phyloP scores from a whole-genome alignment of 2,113 vertebrate genomes.

The Myrmophylax atrothorax region DNA sequence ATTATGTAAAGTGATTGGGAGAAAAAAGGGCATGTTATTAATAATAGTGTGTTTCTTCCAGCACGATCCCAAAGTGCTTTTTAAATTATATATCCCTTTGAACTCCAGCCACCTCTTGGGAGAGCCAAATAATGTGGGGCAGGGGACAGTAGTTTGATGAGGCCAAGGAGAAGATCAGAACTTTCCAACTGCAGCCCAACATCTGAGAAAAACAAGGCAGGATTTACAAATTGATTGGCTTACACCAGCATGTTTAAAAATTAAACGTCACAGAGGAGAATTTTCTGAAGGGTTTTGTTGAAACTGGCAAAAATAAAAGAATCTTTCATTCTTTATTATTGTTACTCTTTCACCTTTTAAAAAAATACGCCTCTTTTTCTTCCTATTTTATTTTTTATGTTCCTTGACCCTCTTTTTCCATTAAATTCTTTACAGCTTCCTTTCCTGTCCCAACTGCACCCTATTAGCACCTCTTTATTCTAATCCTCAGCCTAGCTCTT shows the following conservation, averaged over 20 bases:
- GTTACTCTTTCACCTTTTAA: conserved; percentile 71
- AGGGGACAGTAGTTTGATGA: conserved; percentile 37
- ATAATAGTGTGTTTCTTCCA: conserved; percentile 35
- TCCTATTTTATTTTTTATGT: conserved; percentile 65
- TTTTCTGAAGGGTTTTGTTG: conserved; percentile 55
- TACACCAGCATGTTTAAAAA: conserved; percentile 43
- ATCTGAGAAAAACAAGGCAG: conserved; percentile 32
- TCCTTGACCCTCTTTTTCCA: conserved; percentile 68
- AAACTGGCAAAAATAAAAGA: conserved; percentile 60
- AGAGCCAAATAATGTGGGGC: conserved; percentile 37
- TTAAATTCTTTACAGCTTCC: conserved; percentile 64
- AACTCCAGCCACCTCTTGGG: conserved; percentile 54
- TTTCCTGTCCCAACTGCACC: conserved; percentile 67
- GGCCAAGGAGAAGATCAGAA: conserved; percentile 21
- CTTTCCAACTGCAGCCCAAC: conserved; percentile 23
- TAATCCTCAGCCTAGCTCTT: conserved; percentile 63
- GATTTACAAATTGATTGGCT: background rate
- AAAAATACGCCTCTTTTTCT: conserved; percentile 52
- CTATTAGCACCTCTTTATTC: conserved; percentile 77
- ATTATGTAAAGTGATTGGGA: background rate
- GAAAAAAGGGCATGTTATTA: conserved; percentile 1
- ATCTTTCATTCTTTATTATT: conserved; percentile 65
- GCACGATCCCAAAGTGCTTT: conserved; percentile 36
- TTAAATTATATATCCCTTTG: conserved; percentile 50
- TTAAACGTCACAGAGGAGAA: conserved; percentile 46